Evolutionary conservation across 2,797 vertebrate genomes (phyloP), one percentile per base, ranked within the genome.

Genomic region (Falco biarmicus): DNA sequence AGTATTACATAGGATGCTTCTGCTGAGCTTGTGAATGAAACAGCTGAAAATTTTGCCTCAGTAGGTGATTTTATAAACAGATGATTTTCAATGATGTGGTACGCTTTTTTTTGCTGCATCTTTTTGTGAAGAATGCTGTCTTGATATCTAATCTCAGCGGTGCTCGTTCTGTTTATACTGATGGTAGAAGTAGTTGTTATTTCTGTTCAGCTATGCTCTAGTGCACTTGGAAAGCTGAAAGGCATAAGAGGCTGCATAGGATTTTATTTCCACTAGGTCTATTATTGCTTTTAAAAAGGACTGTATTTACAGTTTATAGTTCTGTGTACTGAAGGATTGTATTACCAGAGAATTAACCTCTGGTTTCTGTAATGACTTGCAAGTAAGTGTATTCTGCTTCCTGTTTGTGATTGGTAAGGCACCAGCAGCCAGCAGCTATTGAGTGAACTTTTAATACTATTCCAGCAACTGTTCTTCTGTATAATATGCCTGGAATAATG

Each of bases 401-500:
- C 59, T 43, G n/a, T 77, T 87, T 90, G 71, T 90, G 93, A 94
- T 94, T 41, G 54, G 91, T 96, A 76, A 5, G 10, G 90, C 87
- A 82, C 74, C 79, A 84, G 63, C 66, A 85, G 84, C 98, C 85
- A 32, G 96, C 98, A 97, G 89, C 86, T 96, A 97, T 97, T 60
- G 96, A 97, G 95, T 78, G 83, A 81, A 19, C 94, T 95, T 96
- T 48, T 87, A 90, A 75, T 50, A 14, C 63, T 84, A 15, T 53
- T 91, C 63, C 94, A 75, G 32, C 12, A 74, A 47, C 64, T 83
- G 37, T 79, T 95, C 85, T 97, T 41, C 66, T 93, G 94, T 88
- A 97, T 94, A 93, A 83, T 92, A 57, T 37, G 19, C 78, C 95
- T 96, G 50, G 66, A 89, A 74, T 87, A 61, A 37, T 53, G 24